Evolutionary conservation across 2,797 vertebrate genomes (phyloP).

Genomic region (Neosilurus mollespiculum): DNA sequence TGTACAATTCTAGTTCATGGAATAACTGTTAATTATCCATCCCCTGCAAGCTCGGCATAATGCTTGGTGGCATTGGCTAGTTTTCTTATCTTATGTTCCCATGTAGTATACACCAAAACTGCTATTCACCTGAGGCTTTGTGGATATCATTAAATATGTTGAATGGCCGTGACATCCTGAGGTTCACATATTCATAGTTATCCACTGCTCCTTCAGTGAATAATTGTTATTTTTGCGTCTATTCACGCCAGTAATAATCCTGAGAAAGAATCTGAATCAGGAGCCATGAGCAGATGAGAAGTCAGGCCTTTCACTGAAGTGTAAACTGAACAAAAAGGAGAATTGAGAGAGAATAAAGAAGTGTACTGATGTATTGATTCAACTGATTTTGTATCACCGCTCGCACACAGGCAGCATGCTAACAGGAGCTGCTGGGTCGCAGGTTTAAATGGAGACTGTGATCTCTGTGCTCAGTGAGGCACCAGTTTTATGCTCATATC

Average conservation of each 20-base stretch:
- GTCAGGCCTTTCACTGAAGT: background rate
- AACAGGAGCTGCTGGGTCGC: background rate
- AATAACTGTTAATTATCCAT: too few species aligned
- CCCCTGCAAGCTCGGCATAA: too few species aligned
- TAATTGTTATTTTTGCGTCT: background rate
- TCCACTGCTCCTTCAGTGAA: too few species aligned
- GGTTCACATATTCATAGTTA: too few species aligned
- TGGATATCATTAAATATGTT: too few species aligned
- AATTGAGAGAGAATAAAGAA: background rate
- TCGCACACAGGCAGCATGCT: background rate
- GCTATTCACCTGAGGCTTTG: too few species aligned
- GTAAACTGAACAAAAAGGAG: background rate
- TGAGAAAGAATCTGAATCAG: conserved; percentile 27
- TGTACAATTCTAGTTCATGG: too few species aligned
- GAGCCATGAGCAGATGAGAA: background rate
- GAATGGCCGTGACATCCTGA: too few species aligned
- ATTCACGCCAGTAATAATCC: background rate
- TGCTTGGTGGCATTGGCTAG: too few species aligned
- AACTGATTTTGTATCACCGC: background rate
- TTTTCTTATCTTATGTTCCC: too few species aligned
- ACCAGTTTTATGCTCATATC: background rate
- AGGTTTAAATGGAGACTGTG: background rate
- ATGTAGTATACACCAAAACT: too few species aligned
- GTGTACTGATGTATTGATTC: background rate
- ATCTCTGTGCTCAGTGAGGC: background rate